A percentile compares a stretch with the other conserved stretches of the same genome.
Conservation (phyloP, 2,888 invertebrate species). For the Troilus luridus region DNA sequence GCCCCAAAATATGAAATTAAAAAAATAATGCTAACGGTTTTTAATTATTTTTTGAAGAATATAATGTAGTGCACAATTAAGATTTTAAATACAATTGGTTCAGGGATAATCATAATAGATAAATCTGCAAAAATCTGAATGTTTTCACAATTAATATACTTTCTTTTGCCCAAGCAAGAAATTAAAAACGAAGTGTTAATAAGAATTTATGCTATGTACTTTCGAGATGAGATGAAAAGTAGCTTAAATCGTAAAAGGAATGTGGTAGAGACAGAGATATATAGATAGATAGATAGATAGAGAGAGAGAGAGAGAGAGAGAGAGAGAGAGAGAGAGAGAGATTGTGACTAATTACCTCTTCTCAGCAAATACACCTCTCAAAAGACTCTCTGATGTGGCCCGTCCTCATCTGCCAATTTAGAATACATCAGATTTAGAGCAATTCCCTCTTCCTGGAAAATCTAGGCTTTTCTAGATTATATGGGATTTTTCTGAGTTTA, state of each 20-base stretch:
- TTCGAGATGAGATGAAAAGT: neutral
- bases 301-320: too few relatives aligned
- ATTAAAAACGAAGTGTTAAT: neutral
- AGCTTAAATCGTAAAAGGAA: neutral
- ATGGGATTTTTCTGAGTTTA: neutral
- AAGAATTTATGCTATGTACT: neutral
- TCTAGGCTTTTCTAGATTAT: neutral
- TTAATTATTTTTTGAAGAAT: too few relatives aligned
- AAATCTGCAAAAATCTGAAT: too few relatives aligned
- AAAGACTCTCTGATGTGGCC: slow-evolving; percentile 12
- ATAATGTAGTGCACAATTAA: too few relatives aligned
- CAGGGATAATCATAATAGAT: too few relatives aligned
- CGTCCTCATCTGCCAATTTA: neutral
- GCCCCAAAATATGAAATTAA: too few relatives aligned
- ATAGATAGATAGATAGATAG: too few relatives aligned
- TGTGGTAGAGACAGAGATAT: neutral
- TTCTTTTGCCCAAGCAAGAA: too few relatives aligned
- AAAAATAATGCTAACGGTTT: too few relatives aligned
- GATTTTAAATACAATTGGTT: too few relatives aligned
- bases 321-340: neutral
- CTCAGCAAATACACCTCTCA: neutral
- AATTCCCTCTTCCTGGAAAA: neutral
- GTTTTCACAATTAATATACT: too few relatives aligned
- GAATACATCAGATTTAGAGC: neutral
- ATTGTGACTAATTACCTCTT: neutral